phyloP scores from a whole-genome alignment of 2,113 vertebrate species.

The Crypturellus undulatus region DNA sequence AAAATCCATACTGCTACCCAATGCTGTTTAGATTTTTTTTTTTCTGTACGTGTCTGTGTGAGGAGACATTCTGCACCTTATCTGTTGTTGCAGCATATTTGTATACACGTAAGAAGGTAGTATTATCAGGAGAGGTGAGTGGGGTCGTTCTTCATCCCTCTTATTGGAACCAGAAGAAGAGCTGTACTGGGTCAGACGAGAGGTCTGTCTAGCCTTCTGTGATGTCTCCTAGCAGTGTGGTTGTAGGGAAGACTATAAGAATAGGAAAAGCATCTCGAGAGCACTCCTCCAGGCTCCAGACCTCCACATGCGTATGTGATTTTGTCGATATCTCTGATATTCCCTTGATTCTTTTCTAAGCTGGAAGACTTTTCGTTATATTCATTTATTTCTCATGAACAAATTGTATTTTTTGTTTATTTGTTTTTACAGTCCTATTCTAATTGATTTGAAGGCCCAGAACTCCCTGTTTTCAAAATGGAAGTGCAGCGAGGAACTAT shows the following conservation, averaged over 20 bases:
- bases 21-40: neutral
- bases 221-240: neutral
- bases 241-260: neutral
- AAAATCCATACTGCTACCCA: neutral
- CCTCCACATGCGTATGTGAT: neutral
- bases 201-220: neutral
- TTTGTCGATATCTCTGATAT: neutral
- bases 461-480: neutral
- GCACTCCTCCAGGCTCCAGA: neutral
- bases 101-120: neutral
- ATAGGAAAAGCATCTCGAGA: neutral
- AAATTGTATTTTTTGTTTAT: neutral
- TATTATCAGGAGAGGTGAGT: neutral
- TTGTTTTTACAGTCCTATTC: neutral
- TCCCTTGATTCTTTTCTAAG: neutral
- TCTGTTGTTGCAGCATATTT: neutral
- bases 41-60: neutral
- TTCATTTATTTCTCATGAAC: neutral
- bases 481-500: neutral
- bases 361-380: neutral
- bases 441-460: neutral
- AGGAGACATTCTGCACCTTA: neutral
- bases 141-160: neutral
- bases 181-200: neutral
- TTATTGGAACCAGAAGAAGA: neutral